These are phyloP conservation scores for Oreotrochilus melanogaster DNA, from an alignment of 2,113 vertebrate genomes.

Conservation along the genomic window DNA sequence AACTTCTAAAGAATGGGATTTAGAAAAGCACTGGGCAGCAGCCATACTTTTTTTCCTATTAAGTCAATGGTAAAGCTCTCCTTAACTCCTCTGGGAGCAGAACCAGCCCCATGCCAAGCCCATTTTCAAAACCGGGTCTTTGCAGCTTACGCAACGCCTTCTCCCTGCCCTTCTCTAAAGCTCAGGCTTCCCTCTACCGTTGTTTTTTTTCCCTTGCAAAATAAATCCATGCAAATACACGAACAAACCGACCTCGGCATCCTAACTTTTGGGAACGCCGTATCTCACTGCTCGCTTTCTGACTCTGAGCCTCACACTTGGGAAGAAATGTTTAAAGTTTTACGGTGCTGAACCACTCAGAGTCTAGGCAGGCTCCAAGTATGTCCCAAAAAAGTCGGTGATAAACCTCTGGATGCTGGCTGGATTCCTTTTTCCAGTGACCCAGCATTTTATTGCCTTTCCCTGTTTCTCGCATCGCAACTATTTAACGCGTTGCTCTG, in stretches of 20 bases:
- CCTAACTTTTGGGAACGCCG: background rate
- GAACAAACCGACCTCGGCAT: background rate
- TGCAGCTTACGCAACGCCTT: background rate
- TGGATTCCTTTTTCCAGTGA: background rate
- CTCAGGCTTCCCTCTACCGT: constrained; percentile 1
- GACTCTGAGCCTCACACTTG: background rate
- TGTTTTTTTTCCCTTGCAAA: background rate
- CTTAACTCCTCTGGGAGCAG: constrained; percentile 20
- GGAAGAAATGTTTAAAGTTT: background rate
- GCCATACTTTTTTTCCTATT: constrained; percentile 36
- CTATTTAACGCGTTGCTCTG: background rate
- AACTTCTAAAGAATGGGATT: constrained; percentile 40
- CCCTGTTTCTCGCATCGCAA: background rate
- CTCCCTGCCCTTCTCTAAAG: background rate
- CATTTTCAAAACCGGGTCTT: background rate
- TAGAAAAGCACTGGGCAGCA: constrained; percentile 15
- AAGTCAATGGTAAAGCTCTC: constrained; percentile 36
- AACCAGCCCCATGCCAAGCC: constrained; percentile 5
- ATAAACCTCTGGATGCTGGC: background rate
- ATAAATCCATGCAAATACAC: background rate
- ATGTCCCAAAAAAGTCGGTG: background rate
- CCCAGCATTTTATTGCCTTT: background rate
- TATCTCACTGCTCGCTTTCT: background rate
- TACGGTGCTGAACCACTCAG: background rate
- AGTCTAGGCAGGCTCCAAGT: background rate